Conservation (phyloP, 2,888 invertebrate genomes). For the Pachycephus smyrnensis region DNA sequence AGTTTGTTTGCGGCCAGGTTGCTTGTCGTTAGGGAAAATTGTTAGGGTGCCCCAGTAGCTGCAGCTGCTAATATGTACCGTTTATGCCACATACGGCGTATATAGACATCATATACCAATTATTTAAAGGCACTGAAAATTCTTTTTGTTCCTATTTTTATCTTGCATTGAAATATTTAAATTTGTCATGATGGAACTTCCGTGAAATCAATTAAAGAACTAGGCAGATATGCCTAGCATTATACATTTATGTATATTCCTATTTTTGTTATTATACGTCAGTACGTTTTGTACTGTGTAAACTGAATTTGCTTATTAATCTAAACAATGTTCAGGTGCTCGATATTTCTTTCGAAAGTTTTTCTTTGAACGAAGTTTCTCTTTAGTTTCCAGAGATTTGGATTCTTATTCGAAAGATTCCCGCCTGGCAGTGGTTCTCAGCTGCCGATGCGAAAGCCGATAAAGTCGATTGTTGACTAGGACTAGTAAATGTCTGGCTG, state of each 20-base stretch:
- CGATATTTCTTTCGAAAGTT: neutral
- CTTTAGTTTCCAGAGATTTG: neutral
- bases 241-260: too few relatives aligned
- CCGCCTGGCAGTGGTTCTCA: slow-evolving; percentile 43
- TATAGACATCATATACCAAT: neutral
- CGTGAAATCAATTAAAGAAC: neutral
- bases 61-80: neutral
- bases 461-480: slow-evolving; percentile 2
- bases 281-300: neutral
- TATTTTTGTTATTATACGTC: neutral
- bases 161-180: too few relatives aligned
- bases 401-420: slow-evolving; percentile 4
- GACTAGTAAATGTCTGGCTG: neutral
- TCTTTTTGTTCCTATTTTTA: too few relatives aligned
- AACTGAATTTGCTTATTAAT: neutral
- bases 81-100: neutral
- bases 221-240: too few relatives aligned
- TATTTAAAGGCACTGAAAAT: neutral
- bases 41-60: slow-evolving; percentile 19
- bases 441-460: slow-evolving; percentile 15
- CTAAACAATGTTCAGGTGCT: neutral
- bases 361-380: neutral
- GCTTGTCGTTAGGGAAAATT: slow-evolving; percentile 48
- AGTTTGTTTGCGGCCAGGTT: slow-evolving; percentile 27
- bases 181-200: neutral